A percentile compares a stretch with the other conserved stretches of the same genome.
Evolutionary conservation across 2,113 vertebrate species (phyloP).

Genomic region (Limanda limanda): DNA sequence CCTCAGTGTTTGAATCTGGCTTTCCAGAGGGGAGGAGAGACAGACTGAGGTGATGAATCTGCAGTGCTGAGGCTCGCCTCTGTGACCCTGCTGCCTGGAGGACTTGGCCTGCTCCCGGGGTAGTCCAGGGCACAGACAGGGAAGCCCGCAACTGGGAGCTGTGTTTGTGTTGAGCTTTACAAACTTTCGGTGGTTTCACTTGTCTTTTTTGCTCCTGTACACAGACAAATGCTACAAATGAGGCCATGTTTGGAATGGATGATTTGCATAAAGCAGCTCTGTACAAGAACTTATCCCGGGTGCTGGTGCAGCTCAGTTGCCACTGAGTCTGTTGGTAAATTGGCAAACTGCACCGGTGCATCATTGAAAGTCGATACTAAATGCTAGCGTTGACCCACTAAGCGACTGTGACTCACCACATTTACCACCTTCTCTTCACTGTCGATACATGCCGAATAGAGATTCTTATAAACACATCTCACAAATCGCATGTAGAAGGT

Average conservation of each 20-base stretch:
- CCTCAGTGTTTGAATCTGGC: constrained; percentile 53
- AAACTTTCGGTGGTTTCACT: constrained; percentile 55
- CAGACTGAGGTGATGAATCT: constrained; percentile 79
- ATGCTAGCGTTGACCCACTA: constrained; percentile 52
- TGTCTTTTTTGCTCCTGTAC: constrained; percentile 29
- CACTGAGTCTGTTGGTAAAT: constrained; percentile 17
- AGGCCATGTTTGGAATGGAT: constrained; percentile 26
- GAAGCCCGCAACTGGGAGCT: constrained; percentile 48
- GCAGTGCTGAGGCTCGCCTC: constrained; percentile 77
- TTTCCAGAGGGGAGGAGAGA: constrained; percentile 73
- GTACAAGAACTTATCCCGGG: constrained; percentile 33
- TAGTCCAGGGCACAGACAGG: constrained; percentile 40
- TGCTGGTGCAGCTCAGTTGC: constrained; percentile 58
- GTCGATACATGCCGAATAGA: constrained; percentile 57
- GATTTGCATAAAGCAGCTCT: constrained; percentile 57
- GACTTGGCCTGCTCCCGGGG: constrained; percentile 61
- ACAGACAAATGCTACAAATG: constrained; percentile 11
- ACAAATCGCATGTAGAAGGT: constrained; percentile 44
- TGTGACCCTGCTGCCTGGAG: constrained; percentile 65
- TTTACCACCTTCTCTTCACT: constrained; percentile 38
- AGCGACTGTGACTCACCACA: constrained; percentile 48
- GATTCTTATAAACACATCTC: constrained; percentile 24
- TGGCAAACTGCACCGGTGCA: constrained; percentile 38
- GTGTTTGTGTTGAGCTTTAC: constrained; percentile 37
- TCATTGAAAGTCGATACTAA: constrained; percentile 71